phyloP scores from a whole-genome alignment of 2,888 invertebrate genomes.

The Endomychus coccineus region DNA sequence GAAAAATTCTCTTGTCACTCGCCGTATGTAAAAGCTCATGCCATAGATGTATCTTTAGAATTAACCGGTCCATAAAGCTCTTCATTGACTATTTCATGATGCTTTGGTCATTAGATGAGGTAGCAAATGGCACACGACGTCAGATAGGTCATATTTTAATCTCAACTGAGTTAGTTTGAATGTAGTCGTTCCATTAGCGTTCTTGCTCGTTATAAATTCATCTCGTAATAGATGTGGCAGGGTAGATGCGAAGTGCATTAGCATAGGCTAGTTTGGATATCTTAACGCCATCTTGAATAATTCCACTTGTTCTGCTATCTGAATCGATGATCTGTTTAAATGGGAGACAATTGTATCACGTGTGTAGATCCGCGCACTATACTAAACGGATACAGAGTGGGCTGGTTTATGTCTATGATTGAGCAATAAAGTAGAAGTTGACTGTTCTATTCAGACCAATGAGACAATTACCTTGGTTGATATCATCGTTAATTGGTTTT shows the following conservation, averaged over 20 bases:
- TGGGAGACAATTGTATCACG: conserved; percentile 40
- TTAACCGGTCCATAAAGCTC: no score
- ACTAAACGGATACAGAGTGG: conserved; percentile 33
- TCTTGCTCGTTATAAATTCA: conserved; percentile 26
- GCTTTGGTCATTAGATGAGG: no score
- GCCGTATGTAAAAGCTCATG: no score
- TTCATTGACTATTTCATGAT: no score
- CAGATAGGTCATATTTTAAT: no score
- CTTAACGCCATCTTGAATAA: conserved; percentile 42
- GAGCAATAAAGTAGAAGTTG: conserved; percentile 12
- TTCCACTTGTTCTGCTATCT: conserved; percentile 39
- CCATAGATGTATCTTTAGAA: no score
- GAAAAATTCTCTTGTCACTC: no score
- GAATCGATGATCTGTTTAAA: conserved; percentile 39
- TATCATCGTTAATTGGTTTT: no score
- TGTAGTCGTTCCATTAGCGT: conserved; percentile 18
- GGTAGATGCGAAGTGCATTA: conserved; percentile 27
- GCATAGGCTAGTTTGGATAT: conserved; percentile 33
- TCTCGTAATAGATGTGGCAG: conserved; percentile 24
- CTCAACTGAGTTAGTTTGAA: no score
- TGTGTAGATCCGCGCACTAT: conserved; percentile 35
- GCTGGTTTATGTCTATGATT: conserved; percentile 14
- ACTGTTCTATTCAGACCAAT: no score
- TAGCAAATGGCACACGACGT: no score
- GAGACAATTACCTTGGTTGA: no score